Base-by-base conservation (phyloP, 2,113 vertebrate species). In the Terrapene triunguis region DNA sequence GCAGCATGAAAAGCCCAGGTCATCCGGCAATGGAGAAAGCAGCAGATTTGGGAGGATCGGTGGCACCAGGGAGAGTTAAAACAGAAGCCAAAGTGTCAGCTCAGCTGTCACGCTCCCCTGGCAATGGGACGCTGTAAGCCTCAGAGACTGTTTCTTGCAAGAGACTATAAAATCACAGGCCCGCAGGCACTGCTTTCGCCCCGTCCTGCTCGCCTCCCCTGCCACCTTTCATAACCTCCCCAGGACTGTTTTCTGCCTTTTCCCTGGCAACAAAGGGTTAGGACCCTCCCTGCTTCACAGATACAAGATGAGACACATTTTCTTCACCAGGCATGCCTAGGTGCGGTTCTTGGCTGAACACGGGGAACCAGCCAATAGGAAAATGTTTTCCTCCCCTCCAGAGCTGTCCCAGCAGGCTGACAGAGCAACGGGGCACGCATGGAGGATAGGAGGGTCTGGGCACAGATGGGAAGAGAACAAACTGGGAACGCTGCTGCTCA, bases 281-380 rank as follows among this genome's bases (percentile, higher is more conserved):
- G 12, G 72, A 24, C 42, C 42, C 74, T 38, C 74, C 74, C 42
- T 72, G 51, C 54, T 48, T 51, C 14, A 29, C 35, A 0, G 1
- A 76, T 87, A 51, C 94, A 84, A 48, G 95, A 44, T 1, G 3
- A 14, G 86, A 10, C 47, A 1, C 0, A 25, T 84, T 82, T 0
- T 0, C 59, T 80, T n/a, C 1, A 0, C 0, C n/a, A 76, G 76
- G 17, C 10, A 5, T 4, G 4, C 69, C 80, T 32, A 78, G 85
- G 80, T 17, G 76, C 0, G 19, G 59, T 8, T 9, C 48, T 27
- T 38, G 83, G 35, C 32, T 1, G 3, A 83, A 85, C 80, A 55
- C 0, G 12, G 94, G 82, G 55, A 89, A 35, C 48, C 78, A n/a
- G 7, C 0, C 1, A 84, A 44, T 35, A 44, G 57, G 44, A 13